Evolutionary conservation across 1,140 invertebrate species (phyloP).

Genomic region (Lineus longissimus): DNA sequence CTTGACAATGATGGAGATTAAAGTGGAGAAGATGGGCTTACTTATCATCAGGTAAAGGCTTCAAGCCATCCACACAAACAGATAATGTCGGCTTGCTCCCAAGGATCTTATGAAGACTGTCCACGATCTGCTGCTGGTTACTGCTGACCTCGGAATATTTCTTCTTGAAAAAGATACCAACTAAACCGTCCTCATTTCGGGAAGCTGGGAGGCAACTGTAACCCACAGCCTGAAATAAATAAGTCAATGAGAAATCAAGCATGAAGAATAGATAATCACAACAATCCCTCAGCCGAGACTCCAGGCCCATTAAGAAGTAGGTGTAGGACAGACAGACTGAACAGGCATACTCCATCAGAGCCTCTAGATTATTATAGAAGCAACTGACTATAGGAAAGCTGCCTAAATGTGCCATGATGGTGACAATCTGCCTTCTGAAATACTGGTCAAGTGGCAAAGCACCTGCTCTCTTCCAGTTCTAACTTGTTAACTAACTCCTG

Average conservation of each 20-base stretch:
- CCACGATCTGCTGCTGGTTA: slow-evolving; percentile 70
- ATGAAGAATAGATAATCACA: neutral
- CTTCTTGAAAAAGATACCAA: slow-evolving; percentile 78
- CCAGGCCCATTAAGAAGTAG: no score
- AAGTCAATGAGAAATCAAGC: slow-evolving; percentile 8
- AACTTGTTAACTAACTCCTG: no score
- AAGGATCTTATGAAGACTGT: slow-evolving; percentile 62
- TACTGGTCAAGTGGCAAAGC: no score
- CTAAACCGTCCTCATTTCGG: slow-evolving; percentile 81
- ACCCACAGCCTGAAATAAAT: slow-evolving; percentile 65
- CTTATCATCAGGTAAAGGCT: slow-evolving; percentile 70
- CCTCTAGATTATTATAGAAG: no score
- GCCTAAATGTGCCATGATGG: no score
- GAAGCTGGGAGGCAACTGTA: slow-evolving; percentile 78
- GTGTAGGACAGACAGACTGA: neutral
- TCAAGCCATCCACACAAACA: slow-evolving; percentile 72
- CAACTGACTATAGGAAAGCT: no score
- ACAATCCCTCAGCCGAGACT: no score
- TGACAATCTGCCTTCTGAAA: no score
- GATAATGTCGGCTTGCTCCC: slow-evolving; percentile 80
- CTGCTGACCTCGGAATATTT: slow-evolving; percentile 69
- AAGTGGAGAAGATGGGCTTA: slow-evolving; percentile 21
- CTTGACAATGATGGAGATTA: no score
- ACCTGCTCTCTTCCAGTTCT: no score
- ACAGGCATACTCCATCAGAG: no score